phyloP scores from a whole-genome alignment of 2,797 vertebrate species.

The Streptopelia turtur region DNA sequence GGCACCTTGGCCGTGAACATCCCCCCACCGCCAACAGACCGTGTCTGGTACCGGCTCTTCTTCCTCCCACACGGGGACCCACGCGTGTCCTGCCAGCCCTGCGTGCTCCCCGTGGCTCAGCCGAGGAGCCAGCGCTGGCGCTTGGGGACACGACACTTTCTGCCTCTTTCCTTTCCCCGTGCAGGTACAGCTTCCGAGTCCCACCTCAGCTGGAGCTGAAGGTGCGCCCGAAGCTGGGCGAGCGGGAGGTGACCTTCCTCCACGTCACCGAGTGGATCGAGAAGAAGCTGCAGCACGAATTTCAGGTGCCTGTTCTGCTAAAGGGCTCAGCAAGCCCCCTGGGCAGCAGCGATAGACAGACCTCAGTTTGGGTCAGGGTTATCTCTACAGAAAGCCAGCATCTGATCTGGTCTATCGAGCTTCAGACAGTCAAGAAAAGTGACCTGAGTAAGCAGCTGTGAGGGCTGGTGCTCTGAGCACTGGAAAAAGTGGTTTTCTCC shows the following conservation, averaged over 20 bases:
- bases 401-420: neutral
- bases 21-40: slow-evolving; percentile 88
- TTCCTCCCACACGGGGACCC: fast-evolving
- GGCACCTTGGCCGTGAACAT: slow-evolving; percentile 87
- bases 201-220: slow-evolving; percentile 88
- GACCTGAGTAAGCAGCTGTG: neutral
- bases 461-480: neutral
- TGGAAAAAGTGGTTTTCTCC: neutral
- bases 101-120: neutral
- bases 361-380: neutral
- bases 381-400: neutral
- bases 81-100: neutral
- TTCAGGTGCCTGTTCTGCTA: slow-evolving; percentile 80
- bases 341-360: neutral
- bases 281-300: slow-evolving; percentile 89
- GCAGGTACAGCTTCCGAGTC: slow-evolving; percentile 90
- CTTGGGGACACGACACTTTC: neutral
- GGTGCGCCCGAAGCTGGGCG: slow-evolving; percentile 87
- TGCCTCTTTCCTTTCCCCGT: neutral
- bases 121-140: neutral
- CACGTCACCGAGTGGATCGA: slow-evolving; percentile 92
- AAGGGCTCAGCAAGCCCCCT: neutral
- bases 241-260: slow-evolving; percentile 88
- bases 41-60: slow-evolving; percentile 84
- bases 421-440: neutral